phyloP scores from a whole-genome alignment of 2,888 invertebrate species.

The Drosophila paucipuncta region DNA sequence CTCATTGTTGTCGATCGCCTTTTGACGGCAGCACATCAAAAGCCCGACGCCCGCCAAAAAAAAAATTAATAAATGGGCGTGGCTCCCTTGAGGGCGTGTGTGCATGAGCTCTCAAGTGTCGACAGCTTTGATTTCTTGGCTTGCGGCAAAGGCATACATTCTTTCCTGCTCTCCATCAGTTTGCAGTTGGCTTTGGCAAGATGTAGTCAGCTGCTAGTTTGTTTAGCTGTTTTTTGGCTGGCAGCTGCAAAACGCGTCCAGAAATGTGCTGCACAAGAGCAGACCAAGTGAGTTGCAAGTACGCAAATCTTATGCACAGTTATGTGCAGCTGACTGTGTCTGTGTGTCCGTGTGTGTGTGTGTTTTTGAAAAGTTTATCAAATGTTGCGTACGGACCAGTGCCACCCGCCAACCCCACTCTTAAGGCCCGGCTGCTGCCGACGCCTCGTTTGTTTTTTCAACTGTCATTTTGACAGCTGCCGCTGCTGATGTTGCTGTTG shows the following conservation, averaged over 20 bases:
- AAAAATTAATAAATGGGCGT: conserved; percentile 3
- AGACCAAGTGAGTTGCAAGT: conserved; percentile 33
- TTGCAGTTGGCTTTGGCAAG: conserved; percentile 29
- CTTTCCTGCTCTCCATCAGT: background rate
- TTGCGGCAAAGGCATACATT: conserved; percentile 22
- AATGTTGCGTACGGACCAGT: conserved; percentile 55
- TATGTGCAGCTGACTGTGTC: conserved; percentile 1
- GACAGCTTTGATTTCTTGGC: conserved; percentile 64
- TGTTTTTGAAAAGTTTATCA: conserved; percentile 58
- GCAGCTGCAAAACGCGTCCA: conserved; percentile 48
- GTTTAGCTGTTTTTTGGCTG: conserved; percentile 6
- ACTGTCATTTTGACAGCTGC: conserved; percentile 82
- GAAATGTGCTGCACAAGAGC: conserved; percentile 49
- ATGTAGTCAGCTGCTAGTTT: conserved; percentile 29
- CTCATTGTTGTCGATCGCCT: conserved; percentile 54
- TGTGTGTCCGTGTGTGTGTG: conserved; percentile 19
- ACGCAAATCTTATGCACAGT: conserved; percentile 22
- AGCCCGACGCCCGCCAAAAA: background rate
- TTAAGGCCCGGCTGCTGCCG: conserved; percentile 31
- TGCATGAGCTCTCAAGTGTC: conserved; percentile 59
- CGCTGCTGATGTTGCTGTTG: conserved; percentile 45
- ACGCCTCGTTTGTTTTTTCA: conserved; percentile 69
- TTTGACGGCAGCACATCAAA: conserved; percentile 66
- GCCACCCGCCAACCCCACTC: conserved; percentile 6
- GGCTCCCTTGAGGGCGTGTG: conserved; percentile 64